Base-by-base conservation (phyloP, 2,797 vertebrate species). In the Saxicola maurus region DNA sequence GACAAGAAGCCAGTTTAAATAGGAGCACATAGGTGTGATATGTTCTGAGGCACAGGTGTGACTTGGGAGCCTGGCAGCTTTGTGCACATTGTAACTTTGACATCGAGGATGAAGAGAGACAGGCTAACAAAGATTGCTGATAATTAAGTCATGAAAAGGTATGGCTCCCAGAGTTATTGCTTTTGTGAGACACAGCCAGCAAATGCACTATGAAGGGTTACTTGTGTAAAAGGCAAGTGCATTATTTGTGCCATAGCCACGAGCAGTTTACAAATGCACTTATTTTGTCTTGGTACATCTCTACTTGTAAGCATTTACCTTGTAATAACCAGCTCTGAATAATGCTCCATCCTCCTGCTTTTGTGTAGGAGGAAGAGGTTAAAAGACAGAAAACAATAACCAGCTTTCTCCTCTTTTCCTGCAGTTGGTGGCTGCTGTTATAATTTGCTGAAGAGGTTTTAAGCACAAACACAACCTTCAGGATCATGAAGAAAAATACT, bases 1-100 rank as follows among this genome's bases (percentile, higher is more conserved):
- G 95, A 96, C 95, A 95, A 87, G 94, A 88, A 96, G 95, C 95
- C 95, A 96, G 91, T 93, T 96, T 94, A 88, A 90, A 96, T 96
- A 79, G 2, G 0, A 91, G 61, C 78, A 77, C 68, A 77, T 74
- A 96, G 95, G 95, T 96, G 92, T 96, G 95, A 96, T 85, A 24
- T 94, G 94, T 95, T 94, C 94, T 52, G 87, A 91, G 92, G 94
- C 94, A 91, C 95, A 95, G 95, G 95, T 96, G 94, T 94, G 94
- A 95, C 92, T 96, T 91, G 75, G 92, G 86, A 94, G 75, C 89
- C 95, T 96, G 94, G 95, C 95, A 96, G 89, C 68, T 94, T 94
- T 38, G 78, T 88, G 93, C 87, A 82, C 11, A 5, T 74, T 65
- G 68, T 68, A 91, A 86, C 81, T 93, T 93, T 96, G 92, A 96